phyloP scores from a whole-genome alignment of 2,888 invertebrate species.

The Agrochola macilenta region DNA sequence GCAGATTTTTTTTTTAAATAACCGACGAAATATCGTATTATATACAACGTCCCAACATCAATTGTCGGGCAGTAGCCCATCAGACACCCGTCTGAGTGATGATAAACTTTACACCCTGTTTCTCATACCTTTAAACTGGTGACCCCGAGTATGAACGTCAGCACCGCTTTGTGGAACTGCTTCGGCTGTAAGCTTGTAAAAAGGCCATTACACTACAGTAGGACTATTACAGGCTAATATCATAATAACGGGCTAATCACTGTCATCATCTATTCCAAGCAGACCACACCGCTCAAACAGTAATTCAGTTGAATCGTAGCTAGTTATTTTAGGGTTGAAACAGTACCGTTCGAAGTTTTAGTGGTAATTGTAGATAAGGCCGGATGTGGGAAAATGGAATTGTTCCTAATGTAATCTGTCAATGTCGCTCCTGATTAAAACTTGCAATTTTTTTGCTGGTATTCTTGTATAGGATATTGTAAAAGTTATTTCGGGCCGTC shows the following conservation, averaged over 20 bases:
- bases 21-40: too few species aligned
- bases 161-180: too few species aligned
- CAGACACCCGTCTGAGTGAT: too few species aligned
- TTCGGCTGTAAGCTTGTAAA: too few species aligned
- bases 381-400: conserved; percentile 8
- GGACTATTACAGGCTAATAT: background rate
- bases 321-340: conserved; percentile 30
- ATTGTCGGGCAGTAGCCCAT: too few species aligned
- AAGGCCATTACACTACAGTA: too few species aligned
- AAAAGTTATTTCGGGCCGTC: background rate
- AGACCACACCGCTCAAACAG: background rate
- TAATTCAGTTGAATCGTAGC: conserved; percentile 14
- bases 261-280: background rate
- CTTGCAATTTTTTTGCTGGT: background rate
- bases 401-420: background rate
- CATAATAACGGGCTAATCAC: background rate
- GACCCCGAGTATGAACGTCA: too few species aligned
- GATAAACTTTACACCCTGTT: too few species aligned
- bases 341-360: conserved; percentile 16
- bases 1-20: too few species aligned
- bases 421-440: background rate
- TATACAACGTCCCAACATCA: too few species aligned
- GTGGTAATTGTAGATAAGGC: conserved; percentile 8
- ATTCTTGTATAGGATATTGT: background rate
- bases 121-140: too few species aligned